A percentile compares a stretch with the other conserved stretches of the same genome.
phyloP scores from a whole-genome alignment of 2,113 vertebrate genomes.

The Stigmatopora argus region DNA sequence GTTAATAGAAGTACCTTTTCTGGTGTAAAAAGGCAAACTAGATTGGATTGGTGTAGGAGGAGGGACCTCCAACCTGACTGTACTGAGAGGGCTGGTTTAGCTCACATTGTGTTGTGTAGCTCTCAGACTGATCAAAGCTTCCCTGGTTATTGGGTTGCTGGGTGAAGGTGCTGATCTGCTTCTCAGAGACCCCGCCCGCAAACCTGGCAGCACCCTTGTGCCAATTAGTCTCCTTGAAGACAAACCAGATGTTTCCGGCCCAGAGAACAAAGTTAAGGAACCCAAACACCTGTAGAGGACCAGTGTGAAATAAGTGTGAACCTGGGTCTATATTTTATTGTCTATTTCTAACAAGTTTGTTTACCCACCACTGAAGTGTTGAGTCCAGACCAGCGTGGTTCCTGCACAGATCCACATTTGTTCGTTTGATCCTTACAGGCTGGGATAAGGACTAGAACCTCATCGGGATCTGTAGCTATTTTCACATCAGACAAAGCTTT shows the following conservation, averaged over 20 bases:
- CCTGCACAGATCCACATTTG: constrained; percentile 82
- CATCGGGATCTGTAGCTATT: constrained; percentile 85
- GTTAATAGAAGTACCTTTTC: constrained; percentile 24
- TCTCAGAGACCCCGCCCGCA: constrained; percentile 75
- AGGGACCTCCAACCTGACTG: constrained; percentile 81
- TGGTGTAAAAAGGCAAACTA: constrained; percentile 53
- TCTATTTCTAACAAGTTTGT: background rate
- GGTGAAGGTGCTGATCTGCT: constrained; percentile 78
- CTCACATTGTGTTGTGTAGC: constrained; percentile 74
- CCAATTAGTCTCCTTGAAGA: constrained; percentile 97
- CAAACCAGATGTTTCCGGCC: constrained; percentile 99
- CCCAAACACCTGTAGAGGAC: constrained; percentile 81
- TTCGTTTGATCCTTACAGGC: constrained; percentile 88
- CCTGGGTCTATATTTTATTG: background rate
- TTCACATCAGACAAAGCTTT: constrained; percentile 96
- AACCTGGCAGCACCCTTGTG: constrained; percentile 83
- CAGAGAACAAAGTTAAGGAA: constrained; percentile 98
- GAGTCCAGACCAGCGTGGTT: constrained; percentile 90
- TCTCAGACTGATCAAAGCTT: constrained; percentile 77
- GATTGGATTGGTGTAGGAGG: constrained; percentile 86
- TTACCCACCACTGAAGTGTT: constrained; percentile 92
- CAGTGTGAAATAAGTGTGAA: background rate
- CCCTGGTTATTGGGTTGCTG: constrained; percentile 80
- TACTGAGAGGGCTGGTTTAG: constrained; percentile 73
- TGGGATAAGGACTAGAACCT: constrained; percentile 84